Base-by-base conservation (phyloP, 2,888 invertebrate genomes). In the Megaustenia siamemsis region DNA sequence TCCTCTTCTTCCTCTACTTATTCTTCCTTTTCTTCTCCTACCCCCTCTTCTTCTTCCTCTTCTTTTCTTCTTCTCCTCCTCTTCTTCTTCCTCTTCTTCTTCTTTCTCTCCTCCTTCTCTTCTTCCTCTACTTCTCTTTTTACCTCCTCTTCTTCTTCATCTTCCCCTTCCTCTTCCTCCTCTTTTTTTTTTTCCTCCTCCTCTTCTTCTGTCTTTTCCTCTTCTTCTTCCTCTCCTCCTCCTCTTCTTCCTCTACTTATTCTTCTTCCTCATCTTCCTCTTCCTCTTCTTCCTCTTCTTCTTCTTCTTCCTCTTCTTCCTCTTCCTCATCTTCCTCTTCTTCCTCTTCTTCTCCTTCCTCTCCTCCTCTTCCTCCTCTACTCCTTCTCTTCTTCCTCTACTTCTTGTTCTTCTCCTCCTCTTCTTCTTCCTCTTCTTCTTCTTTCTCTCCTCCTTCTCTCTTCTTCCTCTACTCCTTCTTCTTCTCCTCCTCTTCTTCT, bases 141-240 rank as follows among this genome's bases (percentile, higher is more conserved):
- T 40, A 38, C 60, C 79, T 63, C 24, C 28, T 28, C 24, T 21
- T 43, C 63, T 63, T 63, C 40, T 63, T 40, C 15, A 28, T 15
- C 66, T 15, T 38, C 28, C 66, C 60, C 63, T 15, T 43, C 38
- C 63, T 79, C 38, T 15, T 63, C 63, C 38, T 63, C 40, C 28
- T 63, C 56, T 35, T 79, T 40, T 63, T 35, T 63, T 63, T 63
- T 38, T 63, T 56, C n/a, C 60, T 40, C 63, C 21, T 38, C 79
- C 38, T 63, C 60, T 40, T 8, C 60, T 63, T 40, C 63, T 38
- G 60, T 60, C 38, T 24, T 35, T 40, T 63, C 38, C 35, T 28
- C 49, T 35, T 53, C 77, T 32, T 24, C 56, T 35, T 32, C 5
- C 49, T 49, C 15, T 15, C 15, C 15, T 15, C 49, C 15, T 49